Evolutionary conservation across 2,888 invertebrate species (phyloP).

Genomic region (Pammene aurita): DNA sequence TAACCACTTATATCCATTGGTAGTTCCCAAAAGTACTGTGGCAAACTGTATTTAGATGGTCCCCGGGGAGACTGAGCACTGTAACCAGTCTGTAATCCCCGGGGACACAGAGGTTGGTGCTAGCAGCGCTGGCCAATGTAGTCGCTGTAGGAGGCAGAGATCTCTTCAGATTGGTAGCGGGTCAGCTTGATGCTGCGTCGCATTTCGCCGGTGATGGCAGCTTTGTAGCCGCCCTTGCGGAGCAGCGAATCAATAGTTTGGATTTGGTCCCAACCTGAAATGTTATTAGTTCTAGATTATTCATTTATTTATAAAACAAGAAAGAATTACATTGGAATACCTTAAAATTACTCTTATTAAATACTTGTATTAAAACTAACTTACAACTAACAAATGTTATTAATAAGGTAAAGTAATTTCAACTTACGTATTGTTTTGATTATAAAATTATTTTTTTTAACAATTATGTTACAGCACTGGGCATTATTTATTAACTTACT

Average conservation of each 20-base stretch:
- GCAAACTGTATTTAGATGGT: slow-evolving; percentile 31
- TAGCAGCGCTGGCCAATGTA: slow-evolving; percentile 91
- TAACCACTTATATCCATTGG: not conserved
- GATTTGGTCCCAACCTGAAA: slow-evolving; percentile 98
- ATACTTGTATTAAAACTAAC: too few relatives aligned
- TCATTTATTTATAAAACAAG: too few relatives aligned
- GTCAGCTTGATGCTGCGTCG: slow-evolving; percentile 96
- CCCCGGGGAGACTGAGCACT: slow-evolving; percentile 47
- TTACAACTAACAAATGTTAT: too few relatives aligned
- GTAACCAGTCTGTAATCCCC: slow-evolving; percentile 15
- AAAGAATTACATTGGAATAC: too few relatives aligned
- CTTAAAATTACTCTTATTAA: too few relatives aligned
- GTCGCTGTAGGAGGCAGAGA: slow-evolving; percentile 93
- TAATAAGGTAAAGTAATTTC: too few relatives aligned
- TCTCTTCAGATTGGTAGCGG: slow-evolving; percentile 98
- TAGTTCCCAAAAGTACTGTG: not conserved
- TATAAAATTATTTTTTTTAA: too few relatives aligned
- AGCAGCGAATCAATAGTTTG: slow-evolving; percentile 99
- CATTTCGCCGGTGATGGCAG: slow-evolving; percentile 93
- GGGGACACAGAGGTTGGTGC: slow-evolving; percentile 72
- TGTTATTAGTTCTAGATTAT: not conserved
- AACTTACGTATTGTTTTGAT: too few relatives aligned
- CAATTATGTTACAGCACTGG: too few relatives aligned
- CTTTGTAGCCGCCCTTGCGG: slow-evolving; percentile 98
- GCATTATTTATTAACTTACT: too few relatives aligned